Percentiles rank a stretch among this genome's conserved stretches.
phyloP scores from a whole-genome alignment of 2,888 invertebrate genomes.

The Drosophila macrospina region DNA sequence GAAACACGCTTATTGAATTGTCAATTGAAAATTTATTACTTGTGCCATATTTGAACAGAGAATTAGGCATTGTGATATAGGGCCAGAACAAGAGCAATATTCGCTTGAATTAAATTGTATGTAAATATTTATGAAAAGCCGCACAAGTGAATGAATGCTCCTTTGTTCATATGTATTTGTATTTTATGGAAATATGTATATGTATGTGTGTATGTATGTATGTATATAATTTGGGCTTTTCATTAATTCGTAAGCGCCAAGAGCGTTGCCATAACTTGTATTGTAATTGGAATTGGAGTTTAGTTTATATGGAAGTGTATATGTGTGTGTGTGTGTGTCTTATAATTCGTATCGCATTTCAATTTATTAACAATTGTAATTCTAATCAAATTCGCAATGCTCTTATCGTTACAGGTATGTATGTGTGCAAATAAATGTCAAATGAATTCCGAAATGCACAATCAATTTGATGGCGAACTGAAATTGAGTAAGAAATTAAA shows the following conservation, averaged over 20 bases:
- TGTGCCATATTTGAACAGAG: background rate
- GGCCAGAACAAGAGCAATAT: slow-evolving; percentile 1
- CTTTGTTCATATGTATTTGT: background rate
- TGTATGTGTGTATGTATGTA: background rate
- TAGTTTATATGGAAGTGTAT: too few relatives aligned
- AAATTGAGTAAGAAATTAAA: slow-evolving; percentile 73
- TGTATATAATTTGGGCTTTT: slow-evolving; percentile 1
- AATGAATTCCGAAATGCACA: slow-evolving; percentile 46
- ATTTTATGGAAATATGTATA: too few relatives aligned
- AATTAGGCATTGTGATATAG: slow-evolving; percentile 8
- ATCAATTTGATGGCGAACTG: slow-evolving; percentile 41
- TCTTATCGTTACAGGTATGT: slow-evolving; percentile 64
- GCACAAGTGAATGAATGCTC: background rate
- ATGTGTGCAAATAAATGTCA: slow-evolving; percentile 40
- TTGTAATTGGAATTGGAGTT: background rate
- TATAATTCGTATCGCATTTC: slow-evolving; percentile 3
- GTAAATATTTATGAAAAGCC: slow-evolving; percentile 18
- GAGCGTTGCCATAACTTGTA: background rate
- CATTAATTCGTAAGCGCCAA: slow-evolving; percentile 11
- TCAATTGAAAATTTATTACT: slow-evolving; percentile 23
- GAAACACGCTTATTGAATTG: slow-evolving; percentile 6
- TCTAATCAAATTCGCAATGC: slow-evolving; percentile 50
- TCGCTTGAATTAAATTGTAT: slow-evolving; percentile 13
- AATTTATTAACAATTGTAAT: slow-evolving; percentile 44
- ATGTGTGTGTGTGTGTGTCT: too few relatives aligned